Evolutionary conservation across 2,888 invertebrate species (phyloP), one percentile per base, ranked within the genome.

Genomic region (Drosophila diplacantha): DNA sequence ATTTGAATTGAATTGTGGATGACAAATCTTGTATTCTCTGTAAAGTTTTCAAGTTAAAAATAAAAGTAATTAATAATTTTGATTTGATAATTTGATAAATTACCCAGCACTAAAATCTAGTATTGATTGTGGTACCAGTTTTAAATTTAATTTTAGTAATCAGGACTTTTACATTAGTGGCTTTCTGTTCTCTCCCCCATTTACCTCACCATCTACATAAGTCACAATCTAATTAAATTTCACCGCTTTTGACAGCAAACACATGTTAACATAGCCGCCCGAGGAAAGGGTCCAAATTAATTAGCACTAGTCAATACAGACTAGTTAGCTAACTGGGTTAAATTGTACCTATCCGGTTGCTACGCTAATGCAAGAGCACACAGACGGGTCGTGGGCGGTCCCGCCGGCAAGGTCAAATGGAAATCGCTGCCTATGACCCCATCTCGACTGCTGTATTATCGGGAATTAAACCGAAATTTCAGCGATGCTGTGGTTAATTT

Each of bases 401-500:
- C 38, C 18, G 18, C 11, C 14, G 31, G 65, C 56, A 61, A 67
- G 68, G 68, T 56, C 67, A 53, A 53, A 34, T 24, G 47, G 35
- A 50, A 31, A 34, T 31, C 37, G 35, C 9, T 43, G 43, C 47
- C 50, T 37, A 22, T 44, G 54, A 31, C 35, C 55, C 31, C 18
- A 20, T 5, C 38, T 24, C 18, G 26, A 32, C 29, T 31, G 24
- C 24, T 22, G 20, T 47, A 51, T 60, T 60, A 31, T 59, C 56
- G 35, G 62, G 61, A 58, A 54, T 60, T 63, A 63, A 38, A 46
- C 50, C 49, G 43, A 63, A 56, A 55, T 56, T 66, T 65, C 55
- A 59, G 62, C 62, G 67, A 72, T 69, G 69, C 62, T 63, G 66
- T 54, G 75, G 80, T 72, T 77, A 66, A 81, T 81, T 74, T 73